A percentile compares a stretch with the other conserved stretches of the same genome.
phyloP scores from a whole-genome alignment of 1,140 invertebrate genomes.

The Anagrus nilaparvatae region DNA sequence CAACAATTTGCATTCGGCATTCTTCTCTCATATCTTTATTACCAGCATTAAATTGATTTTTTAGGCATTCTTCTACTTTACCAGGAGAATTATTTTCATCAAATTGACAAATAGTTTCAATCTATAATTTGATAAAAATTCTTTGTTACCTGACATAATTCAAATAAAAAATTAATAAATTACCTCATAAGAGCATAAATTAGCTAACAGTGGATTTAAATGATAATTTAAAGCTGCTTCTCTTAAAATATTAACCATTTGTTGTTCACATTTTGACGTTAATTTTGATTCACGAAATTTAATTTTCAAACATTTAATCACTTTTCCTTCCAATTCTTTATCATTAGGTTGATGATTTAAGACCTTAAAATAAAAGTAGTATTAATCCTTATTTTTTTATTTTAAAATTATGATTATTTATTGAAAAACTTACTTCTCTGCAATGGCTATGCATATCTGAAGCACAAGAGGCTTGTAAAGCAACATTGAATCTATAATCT shows the following conservation, averaged over 20 bases:
- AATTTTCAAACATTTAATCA: conserved; percentile 62
- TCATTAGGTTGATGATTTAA: conserved; percentile 29
- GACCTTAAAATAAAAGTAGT: conserved; percentile 24
- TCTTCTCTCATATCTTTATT: conserved; percentile 57
- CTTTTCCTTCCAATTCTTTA: conserved; percentile 42
- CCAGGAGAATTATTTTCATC: conserved; percentile 35
- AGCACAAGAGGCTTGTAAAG: conserved; percentile 67
- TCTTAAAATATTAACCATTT: conserved; percentile 70
- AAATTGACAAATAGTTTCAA: conserved; percentile 38
- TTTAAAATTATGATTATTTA: conserved; percentile 12
- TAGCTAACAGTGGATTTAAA: conserved; percentile 70
- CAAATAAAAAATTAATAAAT: conserved; percentile 11
- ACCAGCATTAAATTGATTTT: conserved; percentile 57
- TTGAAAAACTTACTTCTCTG: conserved; percentile 45
- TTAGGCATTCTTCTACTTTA: conserved; percentile 82
- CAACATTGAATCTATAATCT: conserved; percentile 87
- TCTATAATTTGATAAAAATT: conserved; percentile 22
- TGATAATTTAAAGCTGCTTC: conserved; percentile 81
- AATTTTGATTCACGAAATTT: conserved; percentile 67
- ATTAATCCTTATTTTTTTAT: conserved; percentile 5
- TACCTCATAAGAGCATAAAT: conserved; percentile 58
- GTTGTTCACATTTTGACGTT: conserved; percentile 64
- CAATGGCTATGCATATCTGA: conserved; percentile 59
- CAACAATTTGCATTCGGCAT: conserved; percentile 71
- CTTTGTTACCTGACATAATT: neutral